A percentile compares a stretch with the other conserved stretches of the same genome.
These are phyloP conservation scores for Andrena hattorfiana DNA, from an alignment of 2,888 invertebrate species.

Conservation along the genomic window DNA sequence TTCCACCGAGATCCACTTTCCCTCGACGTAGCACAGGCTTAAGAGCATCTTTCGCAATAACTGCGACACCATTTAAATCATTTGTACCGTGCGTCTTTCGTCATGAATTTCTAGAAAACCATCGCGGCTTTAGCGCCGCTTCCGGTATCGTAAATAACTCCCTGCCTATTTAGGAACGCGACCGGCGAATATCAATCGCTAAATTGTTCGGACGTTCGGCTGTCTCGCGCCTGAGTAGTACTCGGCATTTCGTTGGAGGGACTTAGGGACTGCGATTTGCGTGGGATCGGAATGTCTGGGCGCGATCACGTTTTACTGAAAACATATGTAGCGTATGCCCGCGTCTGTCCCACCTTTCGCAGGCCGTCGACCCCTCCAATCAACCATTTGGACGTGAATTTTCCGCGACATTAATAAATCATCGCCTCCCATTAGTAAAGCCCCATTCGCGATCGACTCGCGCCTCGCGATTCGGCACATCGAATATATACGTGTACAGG, in stretches of 20 bases:
- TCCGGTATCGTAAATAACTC: slow-evolving; percentile 26
- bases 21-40: too few relatives aligned
- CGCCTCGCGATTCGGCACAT: neutral
- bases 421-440: neutral
- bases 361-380: slow-evolving; percentile 44
- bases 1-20: neutral
- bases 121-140: neutral
- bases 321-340: slow-evolving; percentile 60
- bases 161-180: slow-evolving; percentile 32
- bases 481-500: neutral
- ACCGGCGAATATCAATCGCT: slow-evolving; percentile 39
- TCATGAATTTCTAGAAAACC: slow-evolving; percentile 6
- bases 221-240: slow-evolving; percentile 47
- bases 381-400: slow-evolving; percentile 43
- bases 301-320: slow-evolving; percentile 77
- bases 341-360: slow-evolving; percentile 31
- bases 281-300: slow-evolving; percentile 80
- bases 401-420: slow-evolving; percentile 24
- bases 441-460: neutral
- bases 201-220: slow-evolving; percentile 58
- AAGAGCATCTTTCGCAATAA: neutral
- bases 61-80: neutral
- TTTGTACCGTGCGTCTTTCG: neutral
- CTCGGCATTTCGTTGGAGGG: slow-evolving; percentile 67
- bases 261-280: slow-evolving; percentile 74